Evolutionary conservation across 2,113 vertebrate genomes (phyloP).

Genomic region (Macquaria australasica): DNA sequence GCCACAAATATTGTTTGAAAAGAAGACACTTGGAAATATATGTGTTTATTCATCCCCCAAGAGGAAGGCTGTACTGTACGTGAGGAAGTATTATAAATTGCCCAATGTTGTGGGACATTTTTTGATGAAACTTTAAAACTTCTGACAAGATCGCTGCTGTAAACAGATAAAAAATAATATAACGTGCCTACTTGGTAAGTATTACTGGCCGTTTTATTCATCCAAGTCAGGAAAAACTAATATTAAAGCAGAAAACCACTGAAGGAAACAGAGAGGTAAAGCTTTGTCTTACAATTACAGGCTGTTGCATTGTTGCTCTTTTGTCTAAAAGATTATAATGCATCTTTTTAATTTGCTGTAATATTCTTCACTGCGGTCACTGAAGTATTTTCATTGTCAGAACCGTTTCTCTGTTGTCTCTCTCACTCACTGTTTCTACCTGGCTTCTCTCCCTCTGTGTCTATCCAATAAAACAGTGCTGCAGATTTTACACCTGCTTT

Average conservation of each 20-base stretch:
- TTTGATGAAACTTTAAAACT: constrained; percentile 12
- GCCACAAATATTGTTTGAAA: constrained; percentile 30
- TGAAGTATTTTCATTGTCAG: not conserved
- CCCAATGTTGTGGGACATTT: not conserved
- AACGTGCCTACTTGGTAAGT: not conserved
- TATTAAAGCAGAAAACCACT: constrained; percentile 3
- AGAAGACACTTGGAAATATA: constrained; percentile 15
- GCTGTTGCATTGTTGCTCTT: not conserved
- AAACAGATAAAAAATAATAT: constrained; percentile 1
- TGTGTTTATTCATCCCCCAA: constrained; percentile 3
- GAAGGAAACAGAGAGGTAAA: not conserved
- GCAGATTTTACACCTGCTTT: not conserved
- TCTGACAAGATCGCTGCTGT: not conserved
- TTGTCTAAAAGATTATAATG: not conserved
- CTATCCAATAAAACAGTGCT: not conserved
- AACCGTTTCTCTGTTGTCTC: not conserved
- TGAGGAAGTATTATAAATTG: constrained; percentile 14
- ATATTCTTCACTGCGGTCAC: not conserved
- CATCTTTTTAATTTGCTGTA: constrained; percentile 21
- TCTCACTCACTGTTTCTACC: not conserved
- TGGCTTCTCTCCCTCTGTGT: not conserved
- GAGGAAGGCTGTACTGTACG: not conserved
- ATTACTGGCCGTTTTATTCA: not conserved
- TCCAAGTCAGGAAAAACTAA: not conserved
- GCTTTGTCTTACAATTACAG: constrained; percentile 23